Evolutionary conservation across 1,140 invertebrate genomes (phyloP), one percentile per base, ranked within the genome.

Genomic region (Drosophila leontia): DNA sequence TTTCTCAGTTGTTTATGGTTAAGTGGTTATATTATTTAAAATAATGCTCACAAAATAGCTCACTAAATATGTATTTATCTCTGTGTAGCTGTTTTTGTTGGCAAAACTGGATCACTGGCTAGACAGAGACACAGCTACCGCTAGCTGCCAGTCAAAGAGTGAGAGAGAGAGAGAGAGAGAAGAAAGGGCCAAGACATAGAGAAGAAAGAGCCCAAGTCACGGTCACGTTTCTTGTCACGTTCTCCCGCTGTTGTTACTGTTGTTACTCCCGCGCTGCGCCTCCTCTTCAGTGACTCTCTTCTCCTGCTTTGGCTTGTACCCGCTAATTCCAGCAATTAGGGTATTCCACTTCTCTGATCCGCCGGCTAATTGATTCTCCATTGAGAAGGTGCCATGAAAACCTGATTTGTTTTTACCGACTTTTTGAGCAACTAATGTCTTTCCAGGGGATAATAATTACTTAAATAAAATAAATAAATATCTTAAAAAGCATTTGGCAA

Each of bases 191-290:
- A 56, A 45, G 15, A 5, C 47, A 29, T 13, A 51, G 29, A 53
- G 50, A 45, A 50, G 42, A 45, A 42, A 62, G 60, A 74, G 57
- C 63, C 55, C 68, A 74, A 90, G 86, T 90, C 85, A 90, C 81
- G 86, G 85, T 90, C 85, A 90, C 85, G 85, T 90, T 90, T 90
- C 75, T 68, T 67, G 82, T 90, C 85, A 90, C 86, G 85, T 90
- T 90, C 78, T 71, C 45, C 53, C 63, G 47, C 58, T 60, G 57
- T 53, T 77, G 50, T 62, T 55, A 55, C 35, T 55, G 34, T 55
- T 55, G 34, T 55, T 39, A 15, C 53, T 60, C 44, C 58, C 62
- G 51, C 45, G 58, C 32, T 57, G 69, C 29, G 12, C 19, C 51
- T 44, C 56, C 35, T 60, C 51, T 32, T 64, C 50, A 8, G 42